Base-by-base conservation (phyloP, 2,113 vertebrate species). In the Trochalopteron elliotii region DNA sequence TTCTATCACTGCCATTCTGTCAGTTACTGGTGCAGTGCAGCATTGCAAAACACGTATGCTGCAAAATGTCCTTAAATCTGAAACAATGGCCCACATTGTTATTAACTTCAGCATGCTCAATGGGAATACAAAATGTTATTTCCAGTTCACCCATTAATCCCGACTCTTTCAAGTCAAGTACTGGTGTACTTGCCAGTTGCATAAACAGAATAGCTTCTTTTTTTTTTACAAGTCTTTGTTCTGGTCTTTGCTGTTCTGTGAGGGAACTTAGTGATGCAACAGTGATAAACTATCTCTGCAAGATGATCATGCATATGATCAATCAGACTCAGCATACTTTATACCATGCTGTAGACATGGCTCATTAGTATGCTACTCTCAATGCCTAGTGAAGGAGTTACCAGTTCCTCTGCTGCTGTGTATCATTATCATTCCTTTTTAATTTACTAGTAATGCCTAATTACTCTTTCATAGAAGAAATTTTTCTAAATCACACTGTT, bases 281-380 rank as follows among this genome's bases (percentile, higher is more conserved):
- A 90, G 23, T 65, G 72, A 83, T 74, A 87, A 89, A 81, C 39
- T 77, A 4, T 39, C 25, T 83, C 37, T 2, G 17, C 52, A 83
- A 90, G 63, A 90, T 40, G 50, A 69, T 74, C 64, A 40, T 83
- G 33, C 33, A 28, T 49, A 37, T 64, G 63, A 82, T 93, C 82
- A 71, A 45, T 90, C 74, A 78, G 68, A 77, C 59, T 74, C 47
- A 59, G 59, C 70, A 44, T 33, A 44, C 19, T 75, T 75, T 87
- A 30, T 68, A 65, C 60, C 37, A 55, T 75, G 42, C 55, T 47
- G 17, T 53, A 83, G 56, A 40, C 61, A 76, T 56, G 70, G 65
- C n/a, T 95, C 89, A 94, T 96, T 94, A 94, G 3, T 35, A 68
- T 64, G 72, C 37, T 94, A 71, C 52, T 87, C 35, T 92, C 47